Evolutionary conservation across 2,797 vertebrate genomes (phyloP), one percentile per base, ranked within the genome.

Genomic region (Hipposideros larvatus): DNA sequence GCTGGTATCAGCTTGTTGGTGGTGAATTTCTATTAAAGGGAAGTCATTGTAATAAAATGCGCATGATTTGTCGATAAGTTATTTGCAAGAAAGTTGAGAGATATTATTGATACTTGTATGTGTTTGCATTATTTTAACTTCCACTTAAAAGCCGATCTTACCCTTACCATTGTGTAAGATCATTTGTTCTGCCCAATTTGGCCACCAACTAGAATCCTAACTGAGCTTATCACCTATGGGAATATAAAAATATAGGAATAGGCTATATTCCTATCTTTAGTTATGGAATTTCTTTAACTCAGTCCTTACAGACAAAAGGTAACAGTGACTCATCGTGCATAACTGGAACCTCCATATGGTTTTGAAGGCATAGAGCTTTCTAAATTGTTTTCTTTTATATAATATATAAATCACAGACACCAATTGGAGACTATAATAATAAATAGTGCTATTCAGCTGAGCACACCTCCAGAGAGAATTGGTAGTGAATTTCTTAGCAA

Each of bases 41-140:
- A 90, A 84, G 11, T 75, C n/a, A 71, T 82, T 80, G 73, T 65
- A 57, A 85, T 84, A 43, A 80, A 82, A 41, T 41, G 0, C 15
- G 3, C 7, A 2, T 2, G 37, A 4, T 86, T 65, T 93, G 34
- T 53, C 28, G 9, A 31, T 53, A 87, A 78, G 3, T 9, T 26
- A 41, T 66, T 90, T 77, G 37, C 65, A 71, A 75, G 55, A 22
- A 28, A 86, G 26, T 14, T 91, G 28, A 28, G 11, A 34, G 65
- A 3, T 34, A 26, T 46, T 19, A 41, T 46, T n/a, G 22, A 28
- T 55, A 24, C 18, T 88, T 46, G 65, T 28, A 55, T 31, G 31
- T 43, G 1, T 51, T 92, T 85, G 4, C 4, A 24, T 94, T 82
- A 22, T 95, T 90, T 71, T 83, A 74, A 83, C n/a, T 89, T 94